A percentile compares a stretch with the other conserved stretches of the same genome.
Evolutionary conservation across 1,140 invertebrate genomes (phyloP).

Genomic region (Apis dorsata): DNA sequence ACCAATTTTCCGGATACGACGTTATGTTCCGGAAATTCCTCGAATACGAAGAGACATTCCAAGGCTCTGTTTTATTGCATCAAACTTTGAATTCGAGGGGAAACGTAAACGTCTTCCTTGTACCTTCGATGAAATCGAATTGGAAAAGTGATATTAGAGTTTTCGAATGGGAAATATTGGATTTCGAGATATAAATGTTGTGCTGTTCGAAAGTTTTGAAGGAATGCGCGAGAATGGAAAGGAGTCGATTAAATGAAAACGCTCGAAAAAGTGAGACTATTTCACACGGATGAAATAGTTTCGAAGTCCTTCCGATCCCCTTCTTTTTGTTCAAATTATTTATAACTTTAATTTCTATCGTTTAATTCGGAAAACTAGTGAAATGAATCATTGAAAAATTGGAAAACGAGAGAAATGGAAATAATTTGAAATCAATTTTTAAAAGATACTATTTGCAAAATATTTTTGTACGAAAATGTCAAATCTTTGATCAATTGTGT

Average conservation of each 20-base stretch:
- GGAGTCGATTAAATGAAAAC: neutral
- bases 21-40: neutral
- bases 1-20: slow-evolving; percentile 18
- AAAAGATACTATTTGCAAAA: too few species aligned
- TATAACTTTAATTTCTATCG: too few species aligned
- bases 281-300: neutral
- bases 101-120: neutral
- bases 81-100: neutral
- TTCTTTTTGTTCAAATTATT: too few species aligned
- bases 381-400: too few species aligned
- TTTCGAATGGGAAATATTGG: neutral
- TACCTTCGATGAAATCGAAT: neutral
- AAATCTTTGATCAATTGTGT: too few species aligned
- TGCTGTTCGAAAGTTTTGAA: neutral
- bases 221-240: too few species aligned
- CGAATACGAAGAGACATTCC: neutral
- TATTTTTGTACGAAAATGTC: too few species aligned
- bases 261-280: neutral
- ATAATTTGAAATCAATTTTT: too few species aligned
- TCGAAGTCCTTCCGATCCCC: too few species aligned
- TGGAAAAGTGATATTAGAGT: neutral
- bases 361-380: too few species aligned
- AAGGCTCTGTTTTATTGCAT: neutral
- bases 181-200: neutral
- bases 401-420: too few species aligned